phyloP scores from a whole-genome alignment of 2,888 invertebrate genomes.

The Eupithecia abbreviata region DNA sequence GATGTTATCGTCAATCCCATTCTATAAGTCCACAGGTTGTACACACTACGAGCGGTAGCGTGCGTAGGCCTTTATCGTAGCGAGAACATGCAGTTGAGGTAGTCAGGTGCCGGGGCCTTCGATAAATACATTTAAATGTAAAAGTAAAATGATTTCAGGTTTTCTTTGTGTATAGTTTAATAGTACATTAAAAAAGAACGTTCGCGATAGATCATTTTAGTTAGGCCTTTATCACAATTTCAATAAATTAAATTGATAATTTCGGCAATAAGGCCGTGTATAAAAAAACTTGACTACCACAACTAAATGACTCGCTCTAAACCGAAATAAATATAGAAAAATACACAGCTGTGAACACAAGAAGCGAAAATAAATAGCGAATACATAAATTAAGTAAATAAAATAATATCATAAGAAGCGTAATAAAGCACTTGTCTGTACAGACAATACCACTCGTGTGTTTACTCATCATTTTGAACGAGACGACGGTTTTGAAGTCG shows the following conservation, averaged over 20 bases:
- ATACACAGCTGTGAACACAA: constrained; percentile 47
- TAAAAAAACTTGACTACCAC: constrained; percentile 11
- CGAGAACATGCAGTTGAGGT: constrained; percentile 28
- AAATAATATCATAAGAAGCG: constrained; percentile 76
- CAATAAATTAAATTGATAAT: background rate
- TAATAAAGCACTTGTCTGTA: constrained; percentile 79
- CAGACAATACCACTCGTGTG: constrained; percentile 48
- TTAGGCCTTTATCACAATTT: constrained; percentile 29
- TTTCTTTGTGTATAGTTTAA: constrained; percentile 22
- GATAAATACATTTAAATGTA: background rate
- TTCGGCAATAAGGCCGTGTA: background rate
- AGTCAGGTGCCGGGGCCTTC: constrained; percentile 15
- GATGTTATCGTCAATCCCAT: background rate
- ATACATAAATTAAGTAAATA: constrained; percentile 60
- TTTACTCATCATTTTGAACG: background rate
- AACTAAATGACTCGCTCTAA: constrained; percentile 8
- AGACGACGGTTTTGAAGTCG: background rate
- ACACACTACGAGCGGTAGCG: constrained; percentile 33
- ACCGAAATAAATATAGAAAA: constrained; percentile 32
- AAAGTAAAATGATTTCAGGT: background rate
- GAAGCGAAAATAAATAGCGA: constrained; percentile 56
- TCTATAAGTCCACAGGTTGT: background rate
- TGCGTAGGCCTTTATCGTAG: constrained; percentile 50
- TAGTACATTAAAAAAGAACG: constrained; percentile 17
- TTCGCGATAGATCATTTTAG: constrained; percentile 6